Percentiles rank a stretch among this genome's conserved stretches.
Evolutionary conservation across 2,888 invertebrate species (phyloP).

Genomic region (Volucella bombylans): DNA sequence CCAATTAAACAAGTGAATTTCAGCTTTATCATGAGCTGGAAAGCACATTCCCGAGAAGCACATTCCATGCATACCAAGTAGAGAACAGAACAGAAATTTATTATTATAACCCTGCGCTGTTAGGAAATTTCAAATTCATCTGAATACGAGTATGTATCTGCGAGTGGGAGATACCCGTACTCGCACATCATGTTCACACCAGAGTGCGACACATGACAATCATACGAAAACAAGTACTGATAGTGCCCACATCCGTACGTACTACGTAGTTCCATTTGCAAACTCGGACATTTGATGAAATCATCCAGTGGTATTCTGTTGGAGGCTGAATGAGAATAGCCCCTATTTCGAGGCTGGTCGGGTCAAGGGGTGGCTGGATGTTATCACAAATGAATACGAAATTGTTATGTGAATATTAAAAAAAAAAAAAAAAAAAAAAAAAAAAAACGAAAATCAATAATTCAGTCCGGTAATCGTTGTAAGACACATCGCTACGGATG

Average conservation of each 20-base stretch:
- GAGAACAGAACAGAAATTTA: not conserved
- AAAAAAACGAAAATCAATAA: slow-evolving; percentile 6
- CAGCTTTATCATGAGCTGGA: not conserved
- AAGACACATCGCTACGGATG: too few relatives aligned
- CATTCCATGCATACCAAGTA: slow-evolving; percentile 35
- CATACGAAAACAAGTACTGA: too few relatives aligned
- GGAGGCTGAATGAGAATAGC: too few relatives aligned
- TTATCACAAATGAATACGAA: slow-evolving; percentile 38
- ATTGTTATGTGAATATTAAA: slow-evolving; percentile 18
- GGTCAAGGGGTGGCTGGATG: not conserved
- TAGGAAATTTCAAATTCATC: slow-evolving; percentile 5
- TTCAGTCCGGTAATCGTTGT: too few relatives aligned
- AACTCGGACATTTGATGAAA: too few relatives aligned
- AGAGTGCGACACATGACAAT: too few relatives aligned
- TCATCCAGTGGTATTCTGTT: too few relatives aligned
- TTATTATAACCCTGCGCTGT: too few relatives aligned
- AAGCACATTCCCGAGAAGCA: slow-evolving; percentile 7
- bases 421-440: slow-evolving; percentile 30
- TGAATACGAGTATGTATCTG: slow-evolving; percentile 44
- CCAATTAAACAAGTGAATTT: slow-evolving; percentile 19
- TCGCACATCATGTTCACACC: too few relatives aligned
- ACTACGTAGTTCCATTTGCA: too few relatives aligned
- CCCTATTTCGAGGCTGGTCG: not conserved
- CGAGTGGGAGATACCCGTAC: not conserved
- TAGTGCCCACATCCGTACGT: too few relatives aligned